Evolutionary conservation across 2,888 invertebrate genomes (phyloP), one percentile per base, ranked within the genome.

Genomic region (Dynastes grantii): DNA sequence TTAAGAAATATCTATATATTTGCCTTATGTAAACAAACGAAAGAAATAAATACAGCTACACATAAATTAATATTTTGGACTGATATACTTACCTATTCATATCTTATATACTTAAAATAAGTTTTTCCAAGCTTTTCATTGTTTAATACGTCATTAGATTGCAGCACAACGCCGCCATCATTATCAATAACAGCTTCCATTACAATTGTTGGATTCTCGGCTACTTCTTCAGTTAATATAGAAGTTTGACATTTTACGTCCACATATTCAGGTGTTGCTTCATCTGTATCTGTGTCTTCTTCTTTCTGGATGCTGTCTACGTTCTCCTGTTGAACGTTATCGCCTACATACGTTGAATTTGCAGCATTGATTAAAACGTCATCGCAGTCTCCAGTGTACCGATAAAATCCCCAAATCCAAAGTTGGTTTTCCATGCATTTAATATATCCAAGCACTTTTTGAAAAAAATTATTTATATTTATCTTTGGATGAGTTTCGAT

Each of bases 391-490:
- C 86, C 87, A 9, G 80, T 78, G 67, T 84, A 87, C 45, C 87
- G 80, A 81, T 88, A 88, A 77, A 87, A 87, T 11, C 88, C 88
- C 88, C 88, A 88, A 77, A 88, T 88, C 88, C 88, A 88, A 61
- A 88, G 78, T 82, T 88, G 88, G 79, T 88, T 88, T 77, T 88
- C 88, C 88, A 88, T 87, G 67, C 88, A 88, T 77, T 87, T 88
- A 63, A 88, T 87, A 76, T 88, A 88, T 4, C 87, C 87, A 61
- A 88, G 81, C n/a, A 88, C 88, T 82, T 87, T 88, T 2, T 84
- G 83, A 77, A 87, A 88, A 76, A 88, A 88, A 76, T 85, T 84
- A 77, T 87, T 86, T 22, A 88, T 86, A 79, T 88, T 87, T 51
- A 88, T 88, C 79, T 86, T 88, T 3, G 88, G 88, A 82, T 88